phyloP scores from a whole-genome alignment of 2,113 vertebrate genomes.

The Semnornis frantzii region DNA sequence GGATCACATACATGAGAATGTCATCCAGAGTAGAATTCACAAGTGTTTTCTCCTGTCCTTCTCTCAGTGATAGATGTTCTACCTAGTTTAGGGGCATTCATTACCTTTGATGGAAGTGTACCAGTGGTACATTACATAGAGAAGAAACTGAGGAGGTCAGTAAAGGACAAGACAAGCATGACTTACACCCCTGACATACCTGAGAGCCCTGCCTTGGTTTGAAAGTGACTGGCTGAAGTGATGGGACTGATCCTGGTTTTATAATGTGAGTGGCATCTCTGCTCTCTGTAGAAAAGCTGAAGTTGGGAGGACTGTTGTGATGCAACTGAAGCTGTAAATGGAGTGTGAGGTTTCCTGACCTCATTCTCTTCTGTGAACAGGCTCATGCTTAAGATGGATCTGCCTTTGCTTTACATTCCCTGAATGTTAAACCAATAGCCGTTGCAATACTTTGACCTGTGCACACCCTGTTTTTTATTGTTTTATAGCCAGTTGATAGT shows the following conservation, averaged over 20 bases:
- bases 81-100: neutral
- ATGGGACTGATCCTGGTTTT: neutral
- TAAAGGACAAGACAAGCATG: neutral
- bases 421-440: neutral
- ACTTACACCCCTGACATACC: neutral
- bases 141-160: neutral
- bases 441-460: conserved; percentile 13
- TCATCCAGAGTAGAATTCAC: neutral
- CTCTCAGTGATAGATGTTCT: neutral
- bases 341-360: neutral
- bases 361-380: neutral
- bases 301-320: neutral
- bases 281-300: neutral
- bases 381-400: neutral
- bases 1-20: neutral
- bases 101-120: neutral
- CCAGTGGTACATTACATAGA: neutral
- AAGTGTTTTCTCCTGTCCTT: neutral
- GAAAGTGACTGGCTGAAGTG: neutral
- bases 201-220: neutral
- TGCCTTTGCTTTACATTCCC: neutral
- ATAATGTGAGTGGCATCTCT: neutral
- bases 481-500: neutral
- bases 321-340: neutral
- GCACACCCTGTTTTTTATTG: neutral